A percentile compares a stretch with the other conserved stretches of the same genome.
phyloP scores from a whole-genome alignment of 2,797 vertebrate species.

The Sparidentex hasta region DNA sequence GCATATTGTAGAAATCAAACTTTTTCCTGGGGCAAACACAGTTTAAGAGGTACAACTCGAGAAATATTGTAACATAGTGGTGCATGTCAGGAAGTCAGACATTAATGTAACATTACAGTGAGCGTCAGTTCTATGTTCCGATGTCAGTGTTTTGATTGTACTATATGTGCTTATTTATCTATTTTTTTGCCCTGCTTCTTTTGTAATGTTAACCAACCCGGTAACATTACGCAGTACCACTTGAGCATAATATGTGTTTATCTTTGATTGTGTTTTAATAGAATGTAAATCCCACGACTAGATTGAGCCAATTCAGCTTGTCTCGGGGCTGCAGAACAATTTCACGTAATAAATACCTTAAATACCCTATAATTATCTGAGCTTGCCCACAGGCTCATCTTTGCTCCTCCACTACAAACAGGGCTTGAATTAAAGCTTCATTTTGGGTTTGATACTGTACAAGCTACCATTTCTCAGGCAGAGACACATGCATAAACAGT shows the following conservation, averaged over 20 bases:
- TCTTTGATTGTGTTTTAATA: slow-evolving; percentile 45
- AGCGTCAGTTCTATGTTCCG: neutral
- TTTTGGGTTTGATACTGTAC: neutral
- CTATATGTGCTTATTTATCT: neutral
- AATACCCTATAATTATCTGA: slow-evolving; percentile 39
- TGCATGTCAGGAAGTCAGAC: neutral
- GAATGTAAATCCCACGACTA: slow-evolving; percentile 23
- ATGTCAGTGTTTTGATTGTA: neutral
- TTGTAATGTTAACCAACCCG: neutral
- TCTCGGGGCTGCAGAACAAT: slow-evolving; percentile 8
- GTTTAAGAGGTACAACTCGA: neutral
- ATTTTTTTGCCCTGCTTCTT: slow-evolving; percentile 1
- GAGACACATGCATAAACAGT: neutral
- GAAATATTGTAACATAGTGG: neutral
- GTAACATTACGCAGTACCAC: slow-evolving; percentile 27
- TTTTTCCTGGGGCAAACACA: neutral
- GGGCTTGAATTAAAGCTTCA: slow-evolving; percentile 9
- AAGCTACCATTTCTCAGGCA: neutral
- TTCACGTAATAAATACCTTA: slow-evolving; percentile 31
- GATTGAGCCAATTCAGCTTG: slow-evolving; percentile 12
- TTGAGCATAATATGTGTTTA: slow-evolving; percentile 22
- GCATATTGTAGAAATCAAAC: neutral
- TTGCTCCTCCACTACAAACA: neutral
- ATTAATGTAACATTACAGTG: neutral
- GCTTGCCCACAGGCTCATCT: slow-evolving; percentile 25